A percentile compares a stretch with the other conserved stretches of the same genome.
phyloP scores from a whole-genome alignment of 2,797 vertebrate species.

The Phyllotis vaccarum region DNA sequence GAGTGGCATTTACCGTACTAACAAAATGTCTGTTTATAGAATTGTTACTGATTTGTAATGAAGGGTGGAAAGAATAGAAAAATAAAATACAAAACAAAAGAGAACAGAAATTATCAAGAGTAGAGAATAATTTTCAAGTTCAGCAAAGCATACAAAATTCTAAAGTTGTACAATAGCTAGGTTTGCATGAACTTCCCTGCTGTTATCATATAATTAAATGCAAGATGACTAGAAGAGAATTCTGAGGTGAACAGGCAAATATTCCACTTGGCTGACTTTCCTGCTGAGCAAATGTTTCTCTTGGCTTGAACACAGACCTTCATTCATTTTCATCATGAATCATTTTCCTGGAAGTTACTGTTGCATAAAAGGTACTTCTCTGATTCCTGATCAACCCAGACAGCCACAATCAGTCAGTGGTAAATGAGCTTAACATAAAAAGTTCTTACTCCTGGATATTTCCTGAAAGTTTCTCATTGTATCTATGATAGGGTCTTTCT shows the following conservation, averaged over 20 bases:
- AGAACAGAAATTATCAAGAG: not conserved
- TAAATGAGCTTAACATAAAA: constrained; percentile 1
- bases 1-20: not conserved
- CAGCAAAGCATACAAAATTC: not conserved
- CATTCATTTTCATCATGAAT: constrained; percentile 74
- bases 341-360: constrained; percentile 67
- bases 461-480: not conserved
- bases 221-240: not conserved
- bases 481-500: not conserved
- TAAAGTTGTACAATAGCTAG: not conserved
- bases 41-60: not conserved
- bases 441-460: constrained; percentile 14
- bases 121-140: not conserved
- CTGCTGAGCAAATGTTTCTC: constrained; percentile 78
- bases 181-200: not conserved
- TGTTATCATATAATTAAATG: constrained; percentile 40
- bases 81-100: not conserved
- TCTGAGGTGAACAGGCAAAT: constrained; percentile 22
- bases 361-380: constrained; percentile 58
- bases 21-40: not conserved
- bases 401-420: not conserved
- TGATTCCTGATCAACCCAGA: constrained; percentile 47
- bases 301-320: constrained; percentile 71
- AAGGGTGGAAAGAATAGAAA: not conserved
- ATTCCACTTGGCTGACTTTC: constrained; percentile 71